phyloP scores from a whole-genome alignment of 2,113 vertebrate species.

The Leiothrix lutea region DNA sequence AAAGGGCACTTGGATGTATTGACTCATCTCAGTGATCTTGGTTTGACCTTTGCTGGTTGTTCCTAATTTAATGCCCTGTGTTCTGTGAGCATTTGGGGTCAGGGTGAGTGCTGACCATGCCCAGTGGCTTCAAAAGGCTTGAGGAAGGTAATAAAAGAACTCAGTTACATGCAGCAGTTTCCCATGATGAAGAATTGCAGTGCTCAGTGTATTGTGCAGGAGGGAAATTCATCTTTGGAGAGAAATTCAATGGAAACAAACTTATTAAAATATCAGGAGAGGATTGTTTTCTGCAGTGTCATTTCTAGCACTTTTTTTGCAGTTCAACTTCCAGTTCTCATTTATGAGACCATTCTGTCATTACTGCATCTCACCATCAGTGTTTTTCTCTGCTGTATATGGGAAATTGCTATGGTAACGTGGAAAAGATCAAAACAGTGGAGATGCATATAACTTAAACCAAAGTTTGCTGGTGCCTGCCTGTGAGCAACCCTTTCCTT shows the following conservation, averaged over 20 bases:
- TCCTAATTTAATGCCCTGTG: background rate
- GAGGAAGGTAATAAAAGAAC: background rate
- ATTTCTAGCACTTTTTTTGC: background rate
- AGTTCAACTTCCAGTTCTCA: background rate
- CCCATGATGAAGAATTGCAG: background rate
- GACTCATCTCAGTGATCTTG: background rate
- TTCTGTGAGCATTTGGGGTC: background rate
- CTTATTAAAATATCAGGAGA: background rate
- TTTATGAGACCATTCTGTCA: background rate
- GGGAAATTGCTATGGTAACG: constrained; percentile 35
- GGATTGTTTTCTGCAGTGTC: background rate
- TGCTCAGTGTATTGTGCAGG: background rate
- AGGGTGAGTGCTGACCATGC: background rate
- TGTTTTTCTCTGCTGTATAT: background rate
- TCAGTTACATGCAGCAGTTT: background rate
- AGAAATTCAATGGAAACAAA: background rate
- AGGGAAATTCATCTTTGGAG: background rate
- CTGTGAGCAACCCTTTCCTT: background rate
- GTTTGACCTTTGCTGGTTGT: background rate
- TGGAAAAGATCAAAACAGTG: background rate
- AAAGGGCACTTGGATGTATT: background rate
- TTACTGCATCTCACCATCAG: background rate
- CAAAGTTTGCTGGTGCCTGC: background rate
- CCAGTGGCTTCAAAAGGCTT: background rate
- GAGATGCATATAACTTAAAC: background rate